phyloP scores from a whole-genome alignment of 2,113 vertebrate species.

The Sceloporus undulatus region DNA sequence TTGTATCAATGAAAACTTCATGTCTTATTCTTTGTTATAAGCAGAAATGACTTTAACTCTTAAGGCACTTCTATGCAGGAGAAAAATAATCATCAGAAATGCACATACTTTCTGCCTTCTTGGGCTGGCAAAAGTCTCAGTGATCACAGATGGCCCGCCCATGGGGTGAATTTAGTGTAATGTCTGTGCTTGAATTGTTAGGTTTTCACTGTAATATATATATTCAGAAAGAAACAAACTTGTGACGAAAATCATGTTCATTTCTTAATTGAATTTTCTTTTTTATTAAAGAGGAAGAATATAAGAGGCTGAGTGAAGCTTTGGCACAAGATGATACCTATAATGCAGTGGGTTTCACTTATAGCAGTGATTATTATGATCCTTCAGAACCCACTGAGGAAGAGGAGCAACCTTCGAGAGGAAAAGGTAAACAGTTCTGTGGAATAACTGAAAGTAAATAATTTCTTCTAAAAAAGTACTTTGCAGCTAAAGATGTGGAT shows the following conservation, averaged over 20 bases:
- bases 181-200: conserved; percentile 62
- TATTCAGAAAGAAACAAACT: conserved; percentile 37
- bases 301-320: conserved; percentile 95
- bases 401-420: conserved; percentile 86
- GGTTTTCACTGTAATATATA: conserved; percentile 53
- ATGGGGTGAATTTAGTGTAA: conserved; percentile 39
- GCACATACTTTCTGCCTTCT: conserved; percentile 62
- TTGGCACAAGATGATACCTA: conserved; percentile 95
- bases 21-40: conserved; percentile 64
- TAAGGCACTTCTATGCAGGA: conserved; percentile 73
- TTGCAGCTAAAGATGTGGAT: neutral
- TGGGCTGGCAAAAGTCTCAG: conserved; percentile 64
- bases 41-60: conserved; percentile 66
- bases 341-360: conserved; percentile 93
- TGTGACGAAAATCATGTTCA: conserved; percentile 36
- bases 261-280: conserved; percentile 65
- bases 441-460: neutral
- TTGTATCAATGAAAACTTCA: conserved; percentile 63
- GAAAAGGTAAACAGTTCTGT: conserved; percentile 79
- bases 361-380: conserved; percentile 97
- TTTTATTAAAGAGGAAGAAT: conserved; percentile 96
- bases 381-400: conserved; percentile 98
- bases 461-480: neutral
- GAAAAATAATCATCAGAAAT: conserved; percentile 64
- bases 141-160: conserved; percentile 51